phyloP scores from a whole-genome alignment of 92 coral and sea anemone genomes.

The Heliopora coerulea region DNA sequence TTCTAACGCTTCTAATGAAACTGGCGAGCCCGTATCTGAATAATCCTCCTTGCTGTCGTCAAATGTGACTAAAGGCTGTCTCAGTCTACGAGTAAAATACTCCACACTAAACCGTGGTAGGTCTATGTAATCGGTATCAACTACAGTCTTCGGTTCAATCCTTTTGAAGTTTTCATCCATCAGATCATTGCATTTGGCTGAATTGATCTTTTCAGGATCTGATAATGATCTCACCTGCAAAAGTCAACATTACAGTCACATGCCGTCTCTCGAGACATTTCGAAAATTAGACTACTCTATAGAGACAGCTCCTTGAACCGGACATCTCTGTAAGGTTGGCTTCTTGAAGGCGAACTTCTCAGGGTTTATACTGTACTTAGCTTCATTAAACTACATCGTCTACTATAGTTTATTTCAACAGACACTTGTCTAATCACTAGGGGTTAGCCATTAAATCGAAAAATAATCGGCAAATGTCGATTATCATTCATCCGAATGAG shows the following conservation, averaged over 20 bases:
- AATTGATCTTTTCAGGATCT: not conserved
- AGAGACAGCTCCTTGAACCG: no score
- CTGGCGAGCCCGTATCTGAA: not conserved
- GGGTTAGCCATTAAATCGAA: no score
- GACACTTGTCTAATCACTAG: no score
- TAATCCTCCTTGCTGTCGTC: not conserved
- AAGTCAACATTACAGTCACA: not conserved
- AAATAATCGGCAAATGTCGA: no score
- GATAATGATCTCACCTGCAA: conserved; percentile 20
- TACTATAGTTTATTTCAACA: no score
- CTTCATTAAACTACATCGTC: no score
- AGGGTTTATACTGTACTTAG: no score
- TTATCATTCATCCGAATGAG: no score
- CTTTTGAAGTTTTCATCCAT: not conserved
- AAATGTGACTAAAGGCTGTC: conserved; percentile 4
- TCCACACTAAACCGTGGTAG: conserved; percentile 4
- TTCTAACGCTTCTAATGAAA: not conserved
- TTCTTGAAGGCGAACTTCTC: no score
- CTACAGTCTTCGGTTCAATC: not conserved
- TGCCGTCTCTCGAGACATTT: not conserved
- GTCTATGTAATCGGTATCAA: not conserved
- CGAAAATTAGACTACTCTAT: not conserved
- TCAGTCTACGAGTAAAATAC: not conserved
- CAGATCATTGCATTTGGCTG: not conserved
- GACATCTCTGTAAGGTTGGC: no score